Percentiles rank a stretch among this genome's conserved stretches.
Conservation (phyloP, 2,888 invertebrate genomes). For the Scaptodrosophila latifasciaeformis region DNA sequence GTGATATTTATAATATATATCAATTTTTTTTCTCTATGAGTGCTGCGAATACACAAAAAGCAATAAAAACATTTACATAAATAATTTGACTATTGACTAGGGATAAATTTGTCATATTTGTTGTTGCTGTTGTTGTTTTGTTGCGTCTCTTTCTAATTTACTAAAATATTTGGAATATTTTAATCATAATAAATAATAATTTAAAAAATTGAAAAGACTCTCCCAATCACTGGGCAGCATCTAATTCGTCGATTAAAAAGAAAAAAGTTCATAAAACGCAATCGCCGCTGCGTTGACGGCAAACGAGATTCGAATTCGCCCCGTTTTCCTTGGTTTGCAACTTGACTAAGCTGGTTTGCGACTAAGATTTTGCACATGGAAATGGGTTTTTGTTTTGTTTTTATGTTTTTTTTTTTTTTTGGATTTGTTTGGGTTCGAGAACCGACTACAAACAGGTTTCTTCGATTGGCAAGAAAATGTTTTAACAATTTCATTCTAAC, state of each 20-base stretch:
- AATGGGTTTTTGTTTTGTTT: neutral
- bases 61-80: slow-evolving; percentile 40
- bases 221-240: slow-evolving; percentile 13
- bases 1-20: slow-evolving; percentile 12
- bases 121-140: slow-evolving; percentile 11
- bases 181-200: slow-evolving; percentile 4
- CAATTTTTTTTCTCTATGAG: too few species aligned
- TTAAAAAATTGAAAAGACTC: neutral
- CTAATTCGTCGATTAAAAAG: slow-evolving; percentile 21
- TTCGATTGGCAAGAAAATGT: slow-evolving; percentile 56
- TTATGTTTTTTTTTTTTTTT: too few species aligned
- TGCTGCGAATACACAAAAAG: slow-evolving; percentile 1
- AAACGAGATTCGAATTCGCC: slow-evolving; percentile 50
- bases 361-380: slow-evolving; percentile 2
- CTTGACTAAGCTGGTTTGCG: slow-evolving; percentile 30
- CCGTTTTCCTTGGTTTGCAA: slow-evolving; percentile 25
- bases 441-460: slow-evolving; percentile 59
- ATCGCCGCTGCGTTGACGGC: neutral
- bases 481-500: too few species aligned
- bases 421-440: slow-evolving; percentile 35
- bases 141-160: slow-evolving; percentile 44
- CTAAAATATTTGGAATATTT: slow-evolving; percentile 63
- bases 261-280: neutral
- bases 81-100: slow-evolving; percentile 74
- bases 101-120: slow-evolving; percentile 61